Percentiles rank a stretch among this genome's conserved stretches.
phyloP scores from a whole-genome alignment of 2,888 invertebrate species.

The Apotomis capreana region DNA sequence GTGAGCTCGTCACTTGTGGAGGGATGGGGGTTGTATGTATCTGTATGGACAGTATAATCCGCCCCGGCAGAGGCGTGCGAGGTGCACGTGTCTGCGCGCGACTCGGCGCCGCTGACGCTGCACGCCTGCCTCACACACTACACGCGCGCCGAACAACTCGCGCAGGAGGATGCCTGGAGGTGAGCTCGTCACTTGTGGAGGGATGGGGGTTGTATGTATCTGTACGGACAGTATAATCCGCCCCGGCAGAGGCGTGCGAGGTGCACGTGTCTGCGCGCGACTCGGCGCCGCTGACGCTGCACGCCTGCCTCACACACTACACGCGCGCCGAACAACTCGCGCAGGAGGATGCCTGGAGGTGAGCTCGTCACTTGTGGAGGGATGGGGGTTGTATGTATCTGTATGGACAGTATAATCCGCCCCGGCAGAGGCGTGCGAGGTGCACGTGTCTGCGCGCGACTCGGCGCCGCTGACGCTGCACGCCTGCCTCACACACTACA shows the following conservation, averaged over 20 bases:
- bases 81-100: conserved; percentile 87
- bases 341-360: conserved; percentile 96
- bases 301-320: conserved; percentile 95
- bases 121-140: conserved; percentile 96
- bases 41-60: conserved; percentile 61
- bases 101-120: conserved; percentile 88
- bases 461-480: conserved; percentile 91
- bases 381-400: too few species aligned
- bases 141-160: conserved; percentile 93
- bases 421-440: conserved; percentile 85
- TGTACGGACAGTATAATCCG: too few species aligned
- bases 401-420: too few species aligned
- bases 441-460: conserved; percentile 86
- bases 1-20: conserved; percentile 49
- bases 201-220: too few species aligned
- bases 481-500: conserved; percentile 95
- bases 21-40: not conserved
- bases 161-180: conserved; percentile 97
- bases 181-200: conserved; percentile 43
- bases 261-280: conserved; percentile 87
- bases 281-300: conserved; percentile 89
- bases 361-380: conserved; percentile 1
- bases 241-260: conserved; percentile 84
- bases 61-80: conserved; percentile 84
- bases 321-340: conserved; percentile 94